Percentiles rank a stretch among this genome's conserved stretches.
These are phyloP conservation scores for Conistra vaccinii DNA, from an alignment of 2,888 invertebrate species.

Conservation along the genomic window DNA sequence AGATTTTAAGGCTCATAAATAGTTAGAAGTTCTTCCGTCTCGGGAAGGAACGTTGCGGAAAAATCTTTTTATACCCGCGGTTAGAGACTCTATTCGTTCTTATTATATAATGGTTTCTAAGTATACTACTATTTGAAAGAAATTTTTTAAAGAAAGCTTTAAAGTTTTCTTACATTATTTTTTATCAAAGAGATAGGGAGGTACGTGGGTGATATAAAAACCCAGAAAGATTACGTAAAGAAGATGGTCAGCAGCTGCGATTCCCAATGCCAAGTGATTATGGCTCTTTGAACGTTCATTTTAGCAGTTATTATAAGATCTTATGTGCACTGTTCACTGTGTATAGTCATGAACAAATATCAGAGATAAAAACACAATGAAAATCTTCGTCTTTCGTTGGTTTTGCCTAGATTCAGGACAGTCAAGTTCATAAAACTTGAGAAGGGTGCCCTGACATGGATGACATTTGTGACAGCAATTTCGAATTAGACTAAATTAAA, in stretches of 20 bases:
- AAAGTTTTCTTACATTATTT: neutral
- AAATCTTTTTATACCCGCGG: conserved; percentile 44
- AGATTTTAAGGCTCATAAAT: conserved; percentile 81
- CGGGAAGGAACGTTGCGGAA: conserved; percentile 4
- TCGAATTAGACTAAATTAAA: conserved; percentile 4
- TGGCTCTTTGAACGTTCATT: neutral
- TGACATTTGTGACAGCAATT: conserved; percentile 16
- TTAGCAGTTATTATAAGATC: neutral
- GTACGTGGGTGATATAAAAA: neutral
- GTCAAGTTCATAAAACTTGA: conserved; percentile 26
- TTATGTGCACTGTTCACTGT: neutral
- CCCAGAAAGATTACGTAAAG: neutral
- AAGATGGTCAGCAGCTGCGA: neutral
- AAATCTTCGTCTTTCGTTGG: conserved; percentile 18
- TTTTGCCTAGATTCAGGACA: conserved; percentile 17
- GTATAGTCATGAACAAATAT: neutral
- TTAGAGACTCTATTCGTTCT: conserved; percentile 21
- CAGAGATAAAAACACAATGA: neutral
- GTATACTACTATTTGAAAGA: too few species aligned
- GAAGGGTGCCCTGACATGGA: conserved; percentile 21
- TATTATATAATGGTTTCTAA: conserved; percentile 10
- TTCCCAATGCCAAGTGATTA: neutral
- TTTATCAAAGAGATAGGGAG: neutral
- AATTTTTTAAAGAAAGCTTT: too few species aligned
- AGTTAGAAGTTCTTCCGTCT: conserved; percentile 76